These are phyloP conservation scores for Drosophila busckii DNA, from an alignment of 1,140 invertebrate genomes.

Conservation along the genomic window DNA sequence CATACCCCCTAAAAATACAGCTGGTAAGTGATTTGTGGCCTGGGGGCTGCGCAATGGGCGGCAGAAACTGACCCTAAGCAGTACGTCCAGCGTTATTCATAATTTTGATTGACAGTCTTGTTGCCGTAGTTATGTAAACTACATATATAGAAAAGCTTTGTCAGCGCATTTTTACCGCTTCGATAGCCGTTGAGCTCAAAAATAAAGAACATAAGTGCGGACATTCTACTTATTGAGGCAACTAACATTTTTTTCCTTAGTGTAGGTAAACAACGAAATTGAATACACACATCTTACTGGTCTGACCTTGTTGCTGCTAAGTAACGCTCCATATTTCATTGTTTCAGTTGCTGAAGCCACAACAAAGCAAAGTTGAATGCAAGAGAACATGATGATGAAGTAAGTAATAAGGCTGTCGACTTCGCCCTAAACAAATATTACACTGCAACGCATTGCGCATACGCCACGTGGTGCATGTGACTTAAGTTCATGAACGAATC, in stretches of 20 bases:
- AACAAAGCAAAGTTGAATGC: constrained; percentile 24
- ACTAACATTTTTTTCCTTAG: constrained; percentile 25
- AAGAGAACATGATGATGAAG: constrained; percentile 37
- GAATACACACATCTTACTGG: constrained; percentile 51
- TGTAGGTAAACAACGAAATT: constrained; percentile 23
- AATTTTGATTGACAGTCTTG: constrained; percentile 67
- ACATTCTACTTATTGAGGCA: background rate
- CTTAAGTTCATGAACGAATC: constrained; percentile 69
- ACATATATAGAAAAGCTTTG: constrained; percentile 14
- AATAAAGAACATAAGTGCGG: background rate
- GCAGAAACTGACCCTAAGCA: constrained; percentile 49
- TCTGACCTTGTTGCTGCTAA: constrained; percentile 56
- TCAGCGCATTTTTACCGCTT: constrained; percentile 68
- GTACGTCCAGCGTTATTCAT: constrained; percentile 46
- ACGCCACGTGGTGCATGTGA: constrained; percentile 26
- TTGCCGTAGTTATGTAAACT: constrained; percentile 26
- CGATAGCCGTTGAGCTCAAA: constrained; percentile 23
- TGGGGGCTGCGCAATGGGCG: constrained; percentile 10
- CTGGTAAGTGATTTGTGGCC: constrained; percentile 9
- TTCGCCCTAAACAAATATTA: constrained; percentile 13
- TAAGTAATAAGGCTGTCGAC: constrained; percentile 32
- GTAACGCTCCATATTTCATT: constrained; percentile 27
- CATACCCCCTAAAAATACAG: constrained; percentile 7
- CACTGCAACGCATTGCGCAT: constrained; percentile 13
- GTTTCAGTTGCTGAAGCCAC: constrained; percentile 35